phyloP scores from a whole-genome alignment of 1,140 invertebrate species.

The Macrosteles quadrilineatus region DNA sequence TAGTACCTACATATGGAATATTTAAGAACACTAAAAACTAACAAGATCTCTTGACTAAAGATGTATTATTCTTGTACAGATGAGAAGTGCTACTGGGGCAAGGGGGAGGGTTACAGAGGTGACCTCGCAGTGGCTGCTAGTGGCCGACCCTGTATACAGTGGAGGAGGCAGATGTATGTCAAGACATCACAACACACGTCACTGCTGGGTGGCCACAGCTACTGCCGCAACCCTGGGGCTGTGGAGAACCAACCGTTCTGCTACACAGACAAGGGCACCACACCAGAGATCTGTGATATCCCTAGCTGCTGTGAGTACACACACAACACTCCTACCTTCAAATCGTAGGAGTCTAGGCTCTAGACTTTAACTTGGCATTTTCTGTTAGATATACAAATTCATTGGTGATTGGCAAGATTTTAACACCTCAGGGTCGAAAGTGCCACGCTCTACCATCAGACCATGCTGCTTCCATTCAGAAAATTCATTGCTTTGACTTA shows the following conservation, averaged over 20 bases:
- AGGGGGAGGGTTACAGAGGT: conserved; percentile 79
- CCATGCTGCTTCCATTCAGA: too few species aligned
- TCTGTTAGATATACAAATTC: too few species aligned
- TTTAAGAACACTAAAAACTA: too few species aligned
- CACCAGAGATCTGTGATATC: conserved; percentile 77
- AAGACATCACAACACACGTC: conserved; percentile 77
- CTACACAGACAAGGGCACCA: conserved; percentile 66
- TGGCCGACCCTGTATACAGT: conserved; percentile 76
- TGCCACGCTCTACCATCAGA: too few species aligned
- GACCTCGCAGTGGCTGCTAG: conserved; percentile 68
- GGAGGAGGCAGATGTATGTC: conserved; percentile 76
- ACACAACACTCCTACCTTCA: conserved; percentile 27
- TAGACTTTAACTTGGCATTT: too few species aligned
- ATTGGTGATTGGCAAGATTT: too few species aligned
- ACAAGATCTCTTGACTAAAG: too few species aligned
- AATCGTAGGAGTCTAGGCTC: too few species aligned
- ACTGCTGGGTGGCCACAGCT: conserved; percentile 83
- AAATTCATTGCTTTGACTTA: too few species aligned
- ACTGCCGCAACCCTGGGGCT: conserved; percentile 89
- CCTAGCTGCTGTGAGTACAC: conserved; percentile 76
- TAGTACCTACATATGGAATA: too few species aligned
- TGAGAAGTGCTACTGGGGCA: conserved; percentile 83
- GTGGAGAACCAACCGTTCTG: conserved; percentile 87
- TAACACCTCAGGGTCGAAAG: too few species aligned
- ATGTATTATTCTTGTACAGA: conserved; percentile 55